Evolutionary conservation across 2,797 vertebrate genomes (phyloP), one percentile per base, ranked within the genome.

Genomic region (Cryptoprocta ferox): DNA sequence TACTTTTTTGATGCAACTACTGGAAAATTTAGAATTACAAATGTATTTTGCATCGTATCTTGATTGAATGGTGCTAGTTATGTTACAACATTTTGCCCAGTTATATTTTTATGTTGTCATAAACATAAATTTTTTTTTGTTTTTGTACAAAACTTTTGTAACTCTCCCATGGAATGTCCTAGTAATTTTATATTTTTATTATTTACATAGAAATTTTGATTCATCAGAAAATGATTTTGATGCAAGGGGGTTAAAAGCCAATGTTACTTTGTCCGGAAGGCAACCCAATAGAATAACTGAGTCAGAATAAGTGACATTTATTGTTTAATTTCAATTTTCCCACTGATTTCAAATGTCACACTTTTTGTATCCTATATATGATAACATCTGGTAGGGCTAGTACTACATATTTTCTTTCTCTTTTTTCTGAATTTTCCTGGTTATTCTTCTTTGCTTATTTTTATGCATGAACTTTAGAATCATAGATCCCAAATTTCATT

Each of bases 141-240:
- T n/a, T n/a, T n/a, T n/a, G n/a, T n/a, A n/a, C n/a, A n/a, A n/a
- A n/a, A n/a, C n/a, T 80, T 94, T 83, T 89, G 37, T 35, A 90
- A 86, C n/a, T 81, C 81, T 50, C 13, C n/a, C 75, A 42, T 68
- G 48, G 12, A 14, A 10, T 28, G 10, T 39, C 39, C 13, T 79
- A 56, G 42, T 85, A 63, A 56, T 93, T 79, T 71, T 80, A 50
- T 80, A 48, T 53, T 80, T 85, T 88, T 92, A 76, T 66, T 78
- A 68, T 86, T 80, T 86, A 53, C 1, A 35, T 70, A 63, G 30
- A 68, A 95, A 83, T 53, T 78, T 70, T 89, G n/a, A 24, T n/a
- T 70, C 45, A n/a, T 92, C 50, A 53, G 79, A 14, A 93, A 93
- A 70, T 93, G 45, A 78, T 84, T 92, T 70, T 93, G 70, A 78